Base-by-base conservation (phyloP, 1,140 invertebrate species). In the Diabrotica virgifera region DNA sequence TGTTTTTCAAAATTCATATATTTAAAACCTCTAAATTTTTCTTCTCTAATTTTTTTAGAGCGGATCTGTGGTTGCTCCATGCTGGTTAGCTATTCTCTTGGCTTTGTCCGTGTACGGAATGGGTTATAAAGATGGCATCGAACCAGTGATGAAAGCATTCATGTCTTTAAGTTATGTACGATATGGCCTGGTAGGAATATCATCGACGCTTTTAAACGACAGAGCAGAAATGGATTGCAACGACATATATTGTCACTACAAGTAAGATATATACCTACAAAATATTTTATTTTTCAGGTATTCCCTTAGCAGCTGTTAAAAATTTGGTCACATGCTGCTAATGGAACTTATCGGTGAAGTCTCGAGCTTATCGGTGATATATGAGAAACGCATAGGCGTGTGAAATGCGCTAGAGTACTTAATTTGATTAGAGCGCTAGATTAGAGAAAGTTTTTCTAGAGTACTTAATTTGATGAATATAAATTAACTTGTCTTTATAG, bases 181-280 rank as follows among this genome's bases (percentile, higher is more conserved):
- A 70, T 86, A 83, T 69, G 80, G 81, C 6, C 78, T 86, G 65
- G 85, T 86, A 57, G 79, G 83, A 6, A 74, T 82, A 5, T 73
- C 84, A 10, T 79, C 81, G 36, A 77, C 82, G 3, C 76, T 87
- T 11, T 87, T 86, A 73, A 80, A 81, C 3, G 55, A 83, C 10
- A 73, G 83, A 36, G 51, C 59, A 0, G 64, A 70, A 0, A 68
- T 84, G 75, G 72, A 81, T 0, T 85, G 84, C 64, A 73, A 77
- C 0, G 83, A 87, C 66, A 70, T 84, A 5, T 89, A 88, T 72
- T 86, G 88, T 56, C 82, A 85, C 60, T 85, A 83, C 55, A 46
- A n/a, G 40, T n/a, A 10, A 46, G 40, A 24, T 24, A 24, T 24
- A 24, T 24, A 24, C 24, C 24, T 24, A 24, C 24, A 1, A 24